Evolutionary conservation across 1,140 invertebrate genomes (phyloP).

Genomic region (Drosophila oshimai): DNA sequence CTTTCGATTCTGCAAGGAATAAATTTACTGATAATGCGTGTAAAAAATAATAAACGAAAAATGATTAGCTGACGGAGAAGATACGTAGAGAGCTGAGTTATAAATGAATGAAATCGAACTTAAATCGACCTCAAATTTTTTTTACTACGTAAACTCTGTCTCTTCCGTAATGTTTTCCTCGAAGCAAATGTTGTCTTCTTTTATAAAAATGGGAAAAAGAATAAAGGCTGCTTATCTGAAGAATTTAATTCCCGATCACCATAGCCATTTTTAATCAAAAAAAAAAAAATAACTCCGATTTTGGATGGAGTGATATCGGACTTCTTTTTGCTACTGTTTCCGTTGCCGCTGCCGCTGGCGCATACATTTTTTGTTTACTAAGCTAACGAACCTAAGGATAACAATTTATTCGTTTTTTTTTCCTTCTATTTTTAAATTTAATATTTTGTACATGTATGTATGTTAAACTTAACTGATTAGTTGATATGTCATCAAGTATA

Average conservation of each 20-base stretch:
- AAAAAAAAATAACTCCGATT: neutral
- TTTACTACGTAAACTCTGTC: neutral
- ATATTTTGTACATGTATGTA: constrained; percentile 50
- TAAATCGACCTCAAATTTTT: neutral
- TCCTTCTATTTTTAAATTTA: constrained; percentile 11
- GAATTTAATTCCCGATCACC: neutral
- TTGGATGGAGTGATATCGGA: neutral
- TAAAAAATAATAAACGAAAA: neutral
- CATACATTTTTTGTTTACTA: constrained; percentile 31
- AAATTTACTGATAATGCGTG: constrained; percentile 5
- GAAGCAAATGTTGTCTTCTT: neutral
- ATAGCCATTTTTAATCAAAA: neutral
- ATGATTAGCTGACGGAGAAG: too few species aligned
- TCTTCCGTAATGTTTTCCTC: too few species aligned
- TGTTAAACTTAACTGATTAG: constrained; percentile 61
- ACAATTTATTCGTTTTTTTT: constrained; percentile 28
- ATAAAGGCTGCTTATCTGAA: constrained; percentile 1
- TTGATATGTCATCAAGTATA: constrained; percentile 43
- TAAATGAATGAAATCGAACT: neutral
- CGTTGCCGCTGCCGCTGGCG: neutral
- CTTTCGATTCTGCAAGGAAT: constrained; percentile 3
- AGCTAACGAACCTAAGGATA: constrained; percentile 55
- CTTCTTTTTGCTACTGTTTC: neutral
- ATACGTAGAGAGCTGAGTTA: neutral
- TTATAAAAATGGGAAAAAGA: neutral